Base-by-base conservation (phyloP, 1,140 invertebrate genomes). In the Cataglyphis hispanica region DNA sequence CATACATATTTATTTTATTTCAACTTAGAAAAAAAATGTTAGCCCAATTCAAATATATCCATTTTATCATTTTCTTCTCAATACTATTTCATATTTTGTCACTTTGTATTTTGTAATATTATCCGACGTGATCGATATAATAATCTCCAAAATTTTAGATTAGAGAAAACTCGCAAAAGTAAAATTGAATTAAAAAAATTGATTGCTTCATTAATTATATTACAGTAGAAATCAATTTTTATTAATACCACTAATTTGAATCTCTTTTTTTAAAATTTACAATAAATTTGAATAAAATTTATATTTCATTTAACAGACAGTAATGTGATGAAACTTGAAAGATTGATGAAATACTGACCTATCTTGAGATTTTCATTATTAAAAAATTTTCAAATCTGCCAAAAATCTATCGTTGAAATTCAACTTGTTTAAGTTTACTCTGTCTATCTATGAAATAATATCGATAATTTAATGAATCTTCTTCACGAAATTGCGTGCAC, bases 41-140 rank as follows among this genome's bases (percentile, higher is more conserved):
- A 10, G 13, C 34, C 19, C 6, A 53, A 81, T 81, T 43, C 8
- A 7, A 72, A 22, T 27, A 56, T 27, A 0, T 72, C 1, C 13
- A 81, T 27, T 16, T 69, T 43, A 78, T 5, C 1, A n/a, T 56
- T 22, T 66, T 66, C 11, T 25, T 50, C 7, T 70, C 34, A 56
- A 80, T 11, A 11, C 0, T 43, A 10, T 40, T 22, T 37, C 25
- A 13, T 60, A 27, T 56, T 64, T 75, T 50, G n/a, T 60, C 6
- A 25, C 5, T 40, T 25, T 58, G 19, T 22, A 37, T 43, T 61
- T 76, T 40, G 70, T 76, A 84, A 84, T 50, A 84, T 84, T 63
- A 63, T n/a, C 22, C 50, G 4, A 16, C 40, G 61, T 7, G 40
- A 84, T 53, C 0, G 13, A 13, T 56, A 34, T 4, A 72, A n/a